phyloP scores from a whole-genome alignment of 2,888 invertebrate genomes.

The Rhingia rostrata region DNA sequence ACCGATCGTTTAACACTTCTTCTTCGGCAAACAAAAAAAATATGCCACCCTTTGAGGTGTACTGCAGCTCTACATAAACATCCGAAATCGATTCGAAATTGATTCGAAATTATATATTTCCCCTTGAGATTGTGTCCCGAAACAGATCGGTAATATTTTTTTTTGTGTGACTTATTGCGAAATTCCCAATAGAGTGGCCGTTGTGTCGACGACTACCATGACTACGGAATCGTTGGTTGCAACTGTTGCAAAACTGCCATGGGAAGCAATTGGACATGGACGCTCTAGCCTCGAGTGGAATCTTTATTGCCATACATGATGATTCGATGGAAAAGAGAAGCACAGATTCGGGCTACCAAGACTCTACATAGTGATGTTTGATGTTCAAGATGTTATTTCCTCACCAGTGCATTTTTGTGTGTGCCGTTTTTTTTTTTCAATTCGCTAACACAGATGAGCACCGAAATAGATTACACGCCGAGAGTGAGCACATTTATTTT shows the following conservation, averaged over 20 bases:
- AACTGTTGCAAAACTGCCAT: slow-evolving; percentile 62
- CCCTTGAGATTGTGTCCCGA: slow-evolving; percentile 36
- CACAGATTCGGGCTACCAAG: slow-evolving; percentile 41
- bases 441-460: slow-evolving; percentile 9
- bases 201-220: not conserved
- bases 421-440: slow-evolving; percentile 7
- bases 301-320: slow-evolving; percentile 72
- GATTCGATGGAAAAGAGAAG: slow-evolving; percentile 53
- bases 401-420: slow-evolving; percentile 29
- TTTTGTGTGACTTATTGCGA: slow-evolving; percentile 48
- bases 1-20: slow-evolving; percentile 10
- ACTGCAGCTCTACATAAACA: slow-evolving; percentile 42
- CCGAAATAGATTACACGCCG: slow-evolving; percentile 70
- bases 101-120: slow-evolving; percentile 15
- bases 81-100: slow-evolving; percentile 42
- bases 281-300: slow-evolving; percentile 58
- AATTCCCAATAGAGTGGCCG: slow-evolving; percentile 54
- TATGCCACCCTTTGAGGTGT: slow-evolving; percentile 28
- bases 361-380: slow-evolving; percentile 53
- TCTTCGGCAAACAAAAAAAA: no score
- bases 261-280: slow-evolving; percentile 71
- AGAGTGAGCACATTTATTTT: slow-evolving; percentile 74
- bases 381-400: slow-evolving; percentile 68
- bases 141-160: slow-evolving; percentile 43
- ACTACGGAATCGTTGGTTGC: not conserved